Conservation (phyloP, 2,888 invertebrate species). For the Agrotis ipsilon region DNA sequence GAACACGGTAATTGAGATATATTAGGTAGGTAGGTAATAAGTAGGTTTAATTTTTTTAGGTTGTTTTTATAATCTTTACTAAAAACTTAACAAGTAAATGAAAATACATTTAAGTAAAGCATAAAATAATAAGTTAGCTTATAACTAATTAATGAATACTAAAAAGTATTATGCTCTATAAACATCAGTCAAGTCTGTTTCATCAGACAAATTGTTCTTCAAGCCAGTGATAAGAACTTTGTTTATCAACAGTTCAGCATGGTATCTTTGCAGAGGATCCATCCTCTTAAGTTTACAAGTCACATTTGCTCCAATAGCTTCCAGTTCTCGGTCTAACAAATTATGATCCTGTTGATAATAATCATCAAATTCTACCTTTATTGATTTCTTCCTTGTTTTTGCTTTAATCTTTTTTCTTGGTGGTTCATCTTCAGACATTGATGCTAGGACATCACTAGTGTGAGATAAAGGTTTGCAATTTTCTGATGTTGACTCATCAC, state of each 20-base stretch:
- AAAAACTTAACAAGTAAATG: too few relatives aligned
- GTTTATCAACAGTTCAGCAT: constrained; percentile 73
- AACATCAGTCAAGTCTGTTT: constrained; percentile 69
- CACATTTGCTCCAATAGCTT: constrained; percentile 73
- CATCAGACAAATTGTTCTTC: constrained; percentile 67
- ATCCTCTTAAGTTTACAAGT: constrained; percentile 73
- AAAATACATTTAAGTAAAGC: background rate
- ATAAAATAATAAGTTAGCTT: background rate
- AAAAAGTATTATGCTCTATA: constrained; percentile 41
- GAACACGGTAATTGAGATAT: too few relatives aligned
- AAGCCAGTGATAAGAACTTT: constrained; percentile 73
- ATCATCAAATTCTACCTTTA: constrained; percentile 42
- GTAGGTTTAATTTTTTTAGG: too few relatives aligned
- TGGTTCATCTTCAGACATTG: constrained; percentile 48
- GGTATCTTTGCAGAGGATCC: constrained; percentile 68
- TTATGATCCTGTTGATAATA: constrained; percentile 37
- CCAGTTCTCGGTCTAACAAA: constrained; percentile 65
- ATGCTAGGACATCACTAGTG: constrained; percentile 46
- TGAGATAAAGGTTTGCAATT: constrained; percentile 24
- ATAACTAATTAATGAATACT: background rate
- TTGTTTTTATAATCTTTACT: too few relatives aligned
- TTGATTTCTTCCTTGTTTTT: constrained; percentile 15
- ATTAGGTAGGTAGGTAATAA: too few relatives aligned
- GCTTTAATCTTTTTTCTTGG: constrained; percentile 39
- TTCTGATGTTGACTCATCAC: constrained; percentile 16